Base-by-base conservation (phyloP, 1,140 invertebrate species). In the Teleopsis dalmanni region DNA sequence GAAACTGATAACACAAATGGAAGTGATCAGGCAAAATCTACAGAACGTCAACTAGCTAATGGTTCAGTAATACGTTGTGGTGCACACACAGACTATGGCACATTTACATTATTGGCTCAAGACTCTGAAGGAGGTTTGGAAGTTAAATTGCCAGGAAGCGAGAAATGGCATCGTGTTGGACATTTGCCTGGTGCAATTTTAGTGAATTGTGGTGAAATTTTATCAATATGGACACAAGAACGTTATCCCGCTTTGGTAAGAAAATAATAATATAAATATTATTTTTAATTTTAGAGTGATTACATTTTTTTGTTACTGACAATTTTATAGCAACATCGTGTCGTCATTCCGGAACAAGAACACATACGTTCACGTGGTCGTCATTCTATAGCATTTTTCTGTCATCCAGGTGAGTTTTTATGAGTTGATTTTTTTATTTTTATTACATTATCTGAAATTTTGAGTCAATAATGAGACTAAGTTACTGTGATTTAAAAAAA, bases 181-280 rank as follows among this genome's bases (percentile, higher is more conserved):
- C 85, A 89, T 59, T 74, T 91, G 23, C 84, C 84, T 0, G 84
- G 83, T 25, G 82, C 87, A 9, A 82, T 91, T 53, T 71, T 91
- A 14, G 76, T 90, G 23, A 88, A 88, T 58, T 80, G 83, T 19
- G 88, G 87, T 18, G 84, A 90, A 58, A 75, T 89, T 38, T 65
- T 91, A 27, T 81, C 84, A 36, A 75, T 77, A 31, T 90, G 86
- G 87, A 89, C 86, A 9, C 77, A 78, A 25, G 80, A 81, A 40
- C 73, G 77, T 31, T 78, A 87, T 46, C 77, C 79, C 10, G 83
- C 87, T 36, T 73, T 88, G 57, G 83, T 84, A 65, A 76, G 73
- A 14, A 26, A 31, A 31, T 8, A n/a, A 0, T 29, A 6, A 41
- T 3, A n/a, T 23, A 14, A 40, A 6, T n/a, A 19, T 10, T 10